Evolutionary conservation across 2,888 invertebrate genomes (phyloP).

Genomic region (Loripinus fragilis): DNA sequence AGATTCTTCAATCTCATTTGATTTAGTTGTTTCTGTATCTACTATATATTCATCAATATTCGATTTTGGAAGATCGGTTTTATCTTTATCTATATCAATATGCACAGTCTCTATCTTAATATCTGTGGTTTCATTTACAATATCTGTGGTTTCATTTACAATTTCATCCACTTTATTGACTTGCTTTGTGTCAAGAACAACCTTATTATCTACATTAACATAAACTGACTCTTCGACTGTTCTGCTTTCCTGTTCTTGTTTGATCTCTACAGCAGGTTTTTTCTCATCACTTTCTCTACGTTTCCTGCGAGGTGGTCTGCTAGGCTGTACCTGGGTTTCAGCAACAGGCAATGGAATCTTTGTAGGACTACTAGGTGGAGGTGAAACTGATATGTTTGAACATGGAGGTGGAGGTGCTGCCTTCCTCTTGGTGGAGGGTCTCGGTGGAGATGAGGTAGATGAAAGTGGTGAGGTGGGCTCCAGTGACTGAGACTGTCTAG

Average conservation of each 20-base stretch:
- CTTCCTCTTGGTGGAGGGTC: constrained; percentile 68
- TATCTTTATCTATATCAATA: neutral
- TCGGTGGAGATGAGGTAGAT: constrained; percentile 51
- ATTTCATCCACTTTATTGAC: neutral
- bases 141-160: neutral
- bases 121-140: neutral
- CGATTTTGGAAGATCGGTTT: constrained; percentile 31
- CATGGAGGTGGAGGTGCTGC: constrained; percentile 69
- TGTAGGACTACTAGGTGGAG: constrained; percentile 42
- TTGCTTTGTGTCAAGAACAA: constrained; percentile 1
- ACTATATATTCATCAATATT: constrained; percentile 24
- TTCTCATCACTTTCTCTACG: constrained; percentile 53
- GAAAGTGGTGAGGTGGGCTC: constrained; percentile 43
- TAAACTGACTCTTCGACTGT: constrained; percentile 30
- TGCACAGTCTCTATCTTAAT: constrained; percentile 2
- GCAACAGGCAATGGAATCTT: constrained; percentile 29
- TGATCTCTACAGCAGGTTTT: constrained; percentile 49
- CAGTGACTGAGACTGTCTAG: constrained; percentile 28
- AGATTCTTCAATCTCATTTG: constrained; percentile 38
- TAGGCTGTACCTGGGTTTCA: constrained; percentile 53
- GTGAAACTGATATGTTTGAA: constrained; percentile 23
- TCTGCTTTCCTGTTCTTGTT: constrained; percentile 26
- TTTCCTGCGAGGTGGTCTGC: constrained; percentile 57
- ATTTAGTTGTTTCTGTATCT: constrained; percentile 21
- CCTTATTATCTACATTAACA: constrained; percentile 27